Conservation (phyloP, 2,113 vertebrate species). For the Brachyhypopomus occidentalis region DNA sequence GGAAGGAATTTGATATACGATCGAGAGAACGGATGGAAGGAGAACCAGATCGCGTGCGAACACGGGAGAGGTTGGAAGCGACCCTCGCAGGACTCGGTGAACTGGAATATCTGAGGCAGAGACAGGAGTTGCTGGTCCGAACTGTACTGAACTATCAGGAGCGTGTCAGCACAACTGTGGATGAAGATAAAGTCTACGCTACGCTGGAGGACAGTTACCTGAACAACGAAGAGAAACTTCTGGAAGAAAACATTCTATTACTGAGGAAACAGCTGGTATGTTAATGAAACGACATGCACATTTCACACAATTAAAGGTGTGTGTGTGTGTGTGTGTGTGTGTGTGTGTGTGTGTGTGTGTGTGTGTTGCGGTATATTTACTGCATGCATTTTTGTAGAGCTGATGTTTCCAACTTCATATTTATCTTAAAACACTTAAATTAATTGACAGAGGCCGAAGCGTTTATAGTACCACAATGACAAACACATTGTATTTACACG, state of each 20-base stretch:
- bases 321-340: too few species aligned
- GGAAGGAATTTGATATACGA: conserved; percentile 70
- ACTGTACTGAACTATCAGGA: conserved; percentile 68
- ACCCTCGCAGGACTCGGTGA: conserved; percentile 84
- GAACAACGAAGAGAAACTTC: conserved; percentile 84
- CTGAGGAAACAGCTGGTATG: conserved; percentile 89
- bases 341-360: neutral
- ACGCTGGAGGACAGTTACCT: conserved; percentile 63
- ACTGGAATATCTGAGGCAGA: conserved; percentile 81
- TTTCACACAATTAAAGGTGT: neutral
- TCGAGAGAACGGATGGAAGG: conserved; percentile 75
- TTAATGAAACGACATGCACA: neutral
- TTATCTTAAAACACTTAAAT: neutral
- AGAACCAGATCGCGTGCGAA: conserved; percentile 76
- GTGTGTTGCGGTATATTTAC: too few species aligned
- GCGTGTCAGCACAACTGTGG: conserved; percentile 30
- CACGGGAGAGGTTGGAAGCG: conserved; percentile 85
- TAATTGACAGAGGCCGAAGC: too few species aligned
- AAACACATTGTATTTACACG: neutral
- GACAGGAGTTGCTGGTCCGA: conserved; percentile 83
- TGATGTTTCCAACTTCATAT: neutral
- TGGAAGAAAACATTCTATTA: conserved; percentile 89
- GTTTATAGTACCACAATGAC: neutral
- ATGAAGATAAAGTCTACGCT: conserved; percentile 55
- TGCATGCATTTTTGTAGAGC: neutral